These are phyloP conservation scores for Drosophila formosana DNA, from an alignment of 2,888 invertebrate species.

Conservation along the genomic window DNA sequence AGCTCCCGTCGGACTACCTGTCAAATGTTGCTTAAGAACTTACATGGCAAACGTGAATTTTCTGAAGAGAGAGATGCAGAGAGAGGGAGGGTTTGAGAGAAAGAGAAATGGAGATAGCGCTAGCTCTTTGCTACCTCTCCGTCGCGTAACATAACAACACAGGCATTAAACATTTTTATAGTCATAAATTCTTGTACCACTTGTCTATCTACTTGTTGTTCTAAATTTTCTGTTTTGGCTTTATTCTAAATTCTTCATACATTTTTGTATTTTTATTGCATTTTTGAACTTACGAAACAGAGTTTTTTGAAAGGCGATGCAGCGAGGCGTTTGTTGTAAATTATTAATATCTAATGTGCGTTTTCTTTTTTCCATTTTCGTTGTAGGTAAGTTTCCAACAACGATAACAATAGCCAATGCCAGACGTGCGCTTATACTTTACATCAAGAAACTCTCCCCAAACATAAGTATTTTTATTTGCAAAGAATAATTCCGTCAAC, in stretches of 20 bases:
- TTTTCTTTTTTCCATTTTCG: constrained; percentile 48
- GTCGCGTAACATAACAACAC: constrained; percentile 50
- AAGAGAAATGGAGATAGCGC: background rate
- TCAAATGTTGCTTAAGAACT: constrained; percentile 54
- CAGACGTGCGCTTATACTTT: constrained; percentile 1
- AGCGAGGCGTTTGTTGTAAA: constrained; percentile 42
- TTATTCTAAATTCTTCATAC: constrained; percentile 73
- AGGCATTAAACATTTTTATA: constrained; percentile 79
- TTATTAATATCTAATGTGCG: constrained; percentile 68
- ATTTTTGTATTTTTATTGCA: constrained; percentile 76
- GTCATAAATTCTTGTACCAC: constrained; percentile 68
- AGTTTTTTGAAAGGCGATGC: constrained; percentile 28
- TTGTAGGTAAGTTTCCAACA: constrained; percentile 74
- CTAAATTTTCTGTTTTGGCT: constrained; percentile 22
- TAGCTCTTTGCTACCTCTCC: constrained; percentile 7
- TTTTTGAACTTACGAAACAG: constrained; percentile 66
- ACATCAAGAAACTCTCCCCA: background rate
- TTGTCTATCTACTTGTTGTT: constrained; percentile 30
- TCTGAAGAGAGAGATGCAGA: background rate
- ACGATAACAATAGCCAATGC: constrained; percentile 3
- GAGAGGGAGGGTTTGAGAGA: background rate
- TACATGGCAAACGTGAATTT: constrained; percentile 9
- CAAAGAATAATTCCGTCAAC: too few species aligned
- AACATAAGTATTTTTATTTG: constrained; percentile 31
- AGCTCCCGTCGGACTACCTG: constrained; percentile 59